phyloP scores from a whole-genome alignment of 2,888 invertebrate genomes.

The Dasysyrphus albostriatus region DNA sequence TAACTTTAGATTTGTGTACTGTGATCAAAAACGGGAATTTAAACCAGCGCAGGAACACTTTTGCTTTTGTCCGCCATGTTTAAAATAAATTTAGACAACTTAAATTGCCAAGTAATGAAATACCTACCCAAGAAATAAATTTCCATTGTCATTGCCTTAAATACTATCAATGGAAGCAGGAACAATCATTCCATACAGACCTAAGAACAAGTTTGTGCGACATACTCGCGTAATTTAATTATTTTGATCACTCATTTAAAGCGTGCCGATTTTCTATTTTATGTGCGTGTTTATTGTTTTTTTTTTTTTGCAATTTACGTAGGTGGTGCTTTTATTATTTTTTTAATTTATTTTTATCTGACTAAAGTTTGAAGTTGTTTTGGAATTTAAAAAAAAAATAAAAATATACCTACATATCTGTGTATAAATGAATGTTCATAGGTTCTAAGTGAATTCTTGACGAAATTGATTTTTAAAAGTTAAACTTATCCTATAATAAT shows the following conservation, averaged over 20 bases:
- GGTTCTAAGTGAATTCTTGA: neutral
- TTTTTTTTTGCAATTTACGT: conserved; percentile 28
- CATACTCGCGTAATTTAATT: neutral
- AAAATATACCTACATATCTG: neutral
- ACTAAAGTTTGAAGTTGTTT: conserved; percentile 14
- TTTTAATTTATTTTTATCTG: conserved; percentile 1
- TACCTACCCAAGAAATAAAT: too few species aligned
- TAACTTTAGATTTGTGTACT: too few species aligned
- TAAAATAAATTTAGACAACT: too few species aligned
- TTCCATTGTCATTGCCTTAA: too few species aligned
- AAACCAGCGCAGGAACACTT: too few species aligned
- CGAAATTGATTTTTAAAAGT: neutral
- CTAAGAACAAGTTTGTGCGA: neutral
- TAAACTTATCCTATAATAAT: neutral
- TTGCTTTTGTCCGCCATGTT: too few species aligned
- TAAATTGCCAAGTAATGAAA: too few species aligned
- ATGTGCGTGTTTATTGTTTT: conserved; percentile 29
- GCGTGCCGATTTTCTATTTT: conserved; percentile 26
- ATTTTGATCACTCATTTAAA: conserved; percentile 35
- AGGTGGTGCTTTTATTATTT: conserved; percentile 16
- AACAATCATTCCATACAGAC: neutral
- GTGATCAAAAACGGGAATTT: too few species aligned
- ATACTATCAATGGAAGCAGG: too few species aligned
- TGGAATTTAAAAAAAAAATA: neutral
- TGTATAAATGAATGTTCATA: too few species aligned